A percentile compares a stretch with the other conserved stretches of the same genome.
phyloP scores from a whole-genome alignment of 1,140 invertebrate species.

The Odontomachus brunneus region DNA sequence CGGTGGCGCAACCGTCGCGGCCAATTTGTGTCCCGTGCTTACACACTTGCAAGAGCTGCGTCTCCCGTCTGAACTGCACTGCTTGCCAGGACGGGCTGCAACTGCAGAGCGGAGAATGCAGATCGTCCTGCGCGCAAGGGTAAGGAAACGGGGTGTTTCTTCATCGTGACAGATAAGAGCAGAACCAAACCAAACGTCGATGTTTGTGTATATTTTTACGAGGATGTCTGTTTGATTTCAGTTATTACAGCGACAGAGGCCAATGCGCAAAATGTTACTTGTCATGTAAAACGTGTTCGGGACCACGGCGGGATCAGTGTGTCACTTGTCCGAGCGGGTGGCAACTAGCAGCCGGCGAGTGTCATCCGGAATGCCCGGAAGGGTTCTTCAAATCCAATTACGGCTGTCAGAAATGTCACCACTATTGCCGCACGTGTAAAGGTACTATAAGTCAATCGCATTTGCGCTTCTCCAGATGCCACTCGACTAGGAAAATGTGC shows the following conservation, averaged over 20 bases:
- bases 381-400: slow-evolving; percentile 92
- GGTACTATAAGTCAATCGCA: slow-evolving; percentile 83
- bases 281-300: slow-evolving; percentile 93
- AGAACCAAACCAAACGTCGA: no score
- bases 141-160: slow-evolving; percentile 69
- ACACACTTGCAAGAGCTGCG: slow-evolving; percentile 91
- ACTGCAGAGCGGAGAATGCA: slow-evolving; percentile 92
- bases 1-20: slow-evolving; percentile 85
- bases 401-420: slow-evolving; percentile 94
- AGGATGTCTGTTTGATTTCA: slow-evolving; percentile 76
- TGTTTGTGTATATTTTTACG: not conserved
- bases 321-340: slow-evolving; percentile 92
- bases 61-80: slow-evolving; percentile 91
- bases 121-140: slow-evolving; percentile 90
- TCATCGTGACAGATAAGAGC: no score
- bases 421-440: slow-evolving; percentile 92
- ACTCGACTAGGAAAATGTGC: not conserved
- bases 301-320: slow-evolving; percentile 92
- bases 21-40: slow-evolving; percentile 91
- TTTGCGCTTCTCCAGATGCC: not conserved
- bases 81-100: slow-evolving; percentile 90
- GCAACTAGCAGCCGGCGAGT: slow-evolving; percentile 92
- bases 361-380: slow-evolving; percentile 93
- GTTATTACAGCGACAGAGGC: slow-evolving; percentile 93
- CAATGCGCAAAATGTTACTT: slow-evolving; percentile 93